phyloP scores from a whole-genome alignment of 2,113 vertebrate genomes.

The Ptyas mucosa region DNA sequence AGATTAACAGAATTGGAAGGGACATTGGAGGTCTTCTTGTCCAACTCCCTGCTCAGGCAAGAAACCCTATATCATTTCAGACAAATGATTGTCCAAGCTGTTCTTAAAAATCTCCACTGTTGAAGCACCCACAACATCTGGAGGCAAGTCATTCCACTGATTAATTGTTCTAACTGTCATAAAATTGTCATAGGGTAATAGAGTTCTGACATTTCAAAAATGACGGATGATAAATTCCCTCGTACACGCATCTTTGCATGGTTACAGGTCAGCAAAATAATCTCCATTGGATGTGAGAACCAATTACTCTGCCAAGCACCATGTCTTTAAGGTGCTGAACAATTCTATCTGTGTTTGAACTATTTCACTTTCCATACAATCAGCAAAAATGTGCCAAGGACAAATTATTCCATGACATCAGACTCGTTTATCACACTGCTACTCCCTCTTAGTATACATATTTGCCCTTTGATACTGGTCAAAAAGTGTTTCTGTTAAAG shows the following conservation, averaged over 20 bases:
- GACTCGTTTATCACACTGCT: constrained; percentile 53
- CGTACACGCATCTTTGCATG: neutral
- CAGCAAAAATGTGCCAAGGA: constrained; percentile 45
- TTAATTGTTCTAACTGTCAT: too few species aligned
- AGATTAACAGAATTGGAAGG: neutral
- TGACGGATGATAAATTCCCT: neutral
- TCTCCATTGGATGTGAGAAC: neutral
- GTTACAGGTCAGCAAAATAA: neutral
- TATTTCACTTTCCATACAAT: constrained; percentile 31
- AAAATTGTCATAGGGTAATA: neutral
- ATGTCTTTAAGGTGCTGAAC: neutral
- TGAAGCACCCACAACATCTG: too few species aligned
- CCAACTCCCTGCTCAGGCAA: neutral
- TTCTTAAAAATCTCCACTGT: too few species aligned
- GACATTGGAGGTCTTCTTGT: neutral
- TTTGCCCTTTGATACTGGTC: constrained; percentile 46
- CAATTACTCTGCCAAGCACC: neutral
- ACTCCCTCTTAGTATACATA: constrained; percentile 37
- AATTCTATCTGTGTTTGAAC: constrained; percentile 9
- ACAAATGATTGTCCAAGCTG: too few species aligned
- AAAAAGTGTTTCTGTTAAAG: constrained; percentile 46
- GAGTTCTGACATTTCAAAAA: neutral
- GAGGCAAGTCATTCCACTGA: too few species aligned
- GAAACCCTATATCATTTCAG: too few species aligned
- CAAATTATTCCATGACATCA: constrained; percentile 49